Conservation (phyloP, 2,888 invertebrate species). For the Pristionchus arcanus region DNA sequence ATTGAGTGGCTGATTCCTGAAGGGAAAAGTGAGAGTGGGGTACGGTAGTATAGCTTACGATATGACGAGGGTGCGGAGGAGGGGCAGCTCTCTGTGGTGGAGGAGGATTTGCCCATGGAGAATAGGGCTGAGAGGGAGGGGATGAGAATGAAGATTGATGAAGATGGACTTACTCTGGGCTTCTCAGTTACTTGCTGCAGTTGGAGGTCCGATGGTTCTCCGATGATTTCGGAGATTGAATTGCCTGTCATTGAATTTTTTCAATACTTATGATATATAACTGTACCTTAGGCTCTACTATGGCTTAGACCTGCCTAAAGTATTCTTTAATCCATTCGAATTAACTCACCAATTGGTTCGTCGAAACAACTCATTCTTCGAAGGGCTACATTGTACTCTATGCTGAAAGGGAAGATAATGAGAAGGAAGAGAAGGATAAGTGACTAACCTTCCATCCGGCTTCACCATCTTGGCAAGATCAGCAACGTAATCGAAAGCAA, state of each 20-base stretch:
- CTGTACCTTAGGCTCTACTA: too few relatives aligned
- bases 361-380: slow-evolving; percentile 69
- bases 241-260: background rate
- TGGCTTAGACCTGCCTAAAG: too few relatives aligned
- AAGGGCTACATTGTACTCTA: slow-evolving; percentile 64
- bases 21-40: background rate
- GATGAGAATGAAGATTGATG: background rate
- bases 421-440: background rate
- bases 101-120: slow-evolving; percentile 43
- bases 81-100: background rate
- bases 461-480: slow-evolving; percentile 63
- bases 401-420: slow-evolving; percentile 57
- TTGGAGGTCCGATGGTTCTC: background rate
- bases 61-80: background rate
- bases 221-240: background rate
- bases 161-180: background rate
- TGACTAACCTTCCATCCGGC: slow-evolving; percentile 64
- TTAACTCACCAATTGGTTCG: slow-evolving; percentile 5
- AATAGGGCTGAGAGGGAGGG: slow-evolving; percentile 30
- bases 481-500: slow-evolving; percentile 72
- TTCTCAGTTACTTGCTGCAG: slow-evolving; percentile 22
- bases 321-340: too few relatives aligned
- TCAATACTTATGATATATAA: too few relatives aligned
- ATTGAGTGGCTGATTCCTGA: slow-evolving; percentile 21
- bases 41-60: background rate